Conservation (phyloP, 2,797 vertebrate species). For the Myoxocephalus aenaeus region DNA sequence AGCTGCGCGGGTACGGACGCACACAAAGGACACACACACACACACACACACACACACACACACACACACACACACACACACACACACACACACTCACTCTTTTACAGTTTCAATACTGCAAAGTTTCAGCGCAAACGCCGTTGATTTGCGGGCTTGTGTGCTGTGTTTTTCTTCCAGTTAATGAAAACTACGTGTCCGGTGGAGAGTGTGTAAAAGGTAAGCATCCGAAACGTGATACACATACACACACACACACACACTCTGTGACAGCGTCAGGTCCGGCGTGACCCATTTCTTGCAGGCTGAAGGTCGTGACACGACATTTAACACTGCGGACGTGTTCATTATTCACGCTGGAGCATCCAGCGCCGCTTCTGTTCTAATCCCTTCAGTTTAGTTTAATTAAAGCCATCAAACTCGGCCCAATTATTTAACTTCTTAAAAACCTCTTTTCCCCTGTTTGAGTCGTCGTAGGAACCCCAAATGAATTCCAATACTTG, state of each 20-base stretch:
- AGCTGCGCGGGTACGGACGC: no score
- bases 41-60: no score
- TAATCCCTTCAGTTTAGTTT: constrained; percentile 10
- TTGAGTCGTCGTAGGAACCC: no score
- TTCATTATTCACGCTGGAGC: constrained; percentile 47
- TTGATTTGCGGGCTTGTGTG: not conserved
- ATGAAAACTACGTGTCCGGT: constrained; percentile 62
- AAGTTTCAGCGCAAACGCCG: no score
- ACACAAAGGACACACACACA: no score
- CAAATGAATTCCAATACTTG: no score
- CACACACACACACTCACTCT: no score
- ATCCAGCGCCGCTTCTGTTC: not conserved
- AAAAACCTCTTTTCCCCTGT: no score
- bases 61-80: no score
- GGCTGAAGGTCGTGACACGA: constrained; percentile 46
- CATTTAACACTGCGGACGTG: constrained; percentile 38
- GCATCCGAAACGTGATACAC: constrained; percentile 46
- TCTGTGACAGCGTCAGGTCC: constrained; percentile 15
- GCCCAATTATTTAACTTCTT: no score
- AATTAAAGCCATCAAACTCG: not conserved
- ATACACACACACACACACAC: constrained; percentile 36
- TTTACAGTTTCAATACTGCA: no score
- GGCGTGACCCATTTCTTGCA: constrained; percentile 38
- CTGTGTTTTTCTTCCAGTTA: constrained; percentile 61
- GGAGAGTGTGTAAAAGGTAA: constrained; percentile 73